These are phyloP conservation scores for rabbit (Oryctolagus cuniculus) DNA, from an alignment of 2,113 vertebrate genomes.

Conservation along the genomic window DNA sequence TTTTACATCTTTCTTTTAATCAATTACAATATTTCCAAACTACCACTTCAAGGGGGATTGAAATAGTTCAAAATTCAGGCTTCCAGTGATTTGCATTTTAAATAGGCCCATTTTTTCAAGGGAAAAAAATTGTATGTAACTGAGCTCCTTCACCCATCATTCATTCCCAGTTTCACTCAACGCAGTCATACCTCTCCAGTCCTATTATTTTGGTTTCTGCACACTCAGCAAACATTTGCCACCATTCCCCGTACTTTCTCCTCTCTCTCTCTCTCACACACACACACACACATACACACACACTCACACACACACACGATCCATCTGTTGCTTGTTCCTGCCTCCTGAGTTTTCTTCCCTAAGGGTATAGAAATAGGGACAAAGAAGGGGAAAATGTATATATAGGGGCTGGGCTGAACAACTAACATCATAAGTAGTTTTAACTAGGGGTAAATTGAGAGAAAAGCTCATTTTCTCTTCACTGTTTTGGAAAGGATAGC, in stretches of 20 bases:
- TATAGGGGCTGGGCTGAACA: slow-evolving; percentile 76
- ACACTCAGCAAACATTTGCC: slow-evolving; percentile 53
- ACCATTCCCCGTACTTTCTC: not conserved
- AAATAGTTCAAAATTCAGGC: slow-evolving; percentile 53
- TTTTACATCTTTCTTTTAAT: slow-evolving; percentile 38
- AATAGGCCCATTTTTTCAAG: slow-evolving; percentile 42
- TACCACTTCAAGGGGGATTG: not conserved
- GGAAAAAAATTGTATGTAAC: not conserved
- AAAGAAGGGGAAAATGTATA: slow-evolving; percentile 77
- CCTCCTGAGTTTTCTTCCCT: slow-evolving; percentile 76
- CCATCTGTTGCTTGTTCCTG: slow-evolving; percentile 74
- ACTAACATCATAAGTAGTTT: slow-evolving; percentile 67
- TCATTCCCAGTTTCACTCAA: slow-evolving; percentile 63
- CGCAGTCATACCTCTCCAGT: slow-evolving; percentile 45
- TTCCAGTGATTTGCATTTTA: slow-evolving; percentile 66
- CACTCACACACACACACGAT: not conserved
- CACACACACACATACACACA: not conserved
- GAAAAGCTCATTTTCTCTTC: slow-evolving; percentile 79
- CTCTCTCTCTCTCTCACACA: not conserved
- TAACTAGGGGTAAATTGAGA: slow-evolving; percentile 68
- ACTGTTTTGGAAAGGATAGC: slow-evolving; percentile 82
- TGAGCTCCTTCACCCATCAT: not conserved
- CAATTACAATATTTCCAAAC: slow-evolving; percentile 5
- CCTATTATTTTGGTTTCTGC: slow-evolving; percentile 60
- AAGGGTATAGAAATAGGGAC: slow-evolving; percentile 72